Percentiles rank a stretch among this genome's conserved stretches.
Conservation (phyloP, 2,797 vertebrate species). For the Alca torda region DNA sequence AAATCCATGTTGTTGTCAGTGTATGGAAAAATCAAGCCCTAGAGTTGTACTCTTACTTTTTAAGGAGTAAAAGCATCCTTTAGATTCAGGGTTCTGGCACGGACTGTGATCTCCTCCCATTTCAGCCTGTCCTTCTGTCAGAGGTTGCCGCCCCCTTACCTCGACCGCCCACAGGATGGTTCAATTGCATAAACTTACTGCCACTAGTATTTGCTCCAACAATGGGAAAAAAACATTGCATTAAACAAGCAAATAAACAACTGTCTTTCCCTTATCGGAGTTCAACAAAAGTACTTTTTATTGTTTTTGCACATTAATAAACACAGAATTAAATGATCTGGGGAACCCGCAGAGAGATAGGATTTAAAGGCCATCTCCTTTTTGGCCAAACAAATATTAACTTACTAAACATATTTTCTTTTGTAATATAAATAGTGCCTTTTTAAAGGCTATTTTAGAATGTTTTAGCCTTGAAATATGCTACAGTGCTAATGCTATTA, state of each 20-base stretch:
- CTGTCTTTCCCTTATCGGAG: not conserved
- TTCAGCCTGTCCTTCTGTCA: not conserved
- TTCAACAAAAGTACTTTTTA: not conserved
- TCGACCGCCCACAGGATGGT: accelerated
- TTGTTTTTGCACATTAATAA: not conserved
- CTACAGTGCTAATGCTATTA: not conserved
- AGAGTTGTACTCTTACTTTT: not conserved
- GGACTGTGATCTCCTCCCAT: accelerated
- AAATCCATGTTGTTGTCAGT: accelerated
- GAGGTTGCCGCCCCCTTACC: not conserved
- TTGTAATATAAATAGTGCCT: not conserved
- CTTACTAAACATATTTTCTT: not conserved
- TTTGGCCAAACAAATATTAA: not conserved
- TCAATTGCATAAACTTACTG: not conserved
- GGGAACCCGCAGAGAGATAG: not conserved
- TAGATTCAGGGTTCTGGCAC: not conserved
- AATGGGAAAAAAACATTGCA: not conserved
- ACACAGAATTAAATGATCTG: not conserved
- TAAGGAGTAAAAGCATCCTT: not conserved
- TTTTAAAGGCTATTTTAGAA: not conserved
- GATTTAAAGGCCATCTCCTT: not conserved
- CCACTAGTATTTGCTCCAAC: not conserved
- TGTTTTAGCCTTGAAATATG: not conserved
- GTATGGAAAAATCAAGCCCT: not conserved
- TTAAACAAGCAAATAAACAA: not conserved